Evolutionary conservation across 2,888 invertebrate genomes (phyloP), one percentile per base, ranked within the genome.

Genomic region (Tanaodytes sp.): DNA sequence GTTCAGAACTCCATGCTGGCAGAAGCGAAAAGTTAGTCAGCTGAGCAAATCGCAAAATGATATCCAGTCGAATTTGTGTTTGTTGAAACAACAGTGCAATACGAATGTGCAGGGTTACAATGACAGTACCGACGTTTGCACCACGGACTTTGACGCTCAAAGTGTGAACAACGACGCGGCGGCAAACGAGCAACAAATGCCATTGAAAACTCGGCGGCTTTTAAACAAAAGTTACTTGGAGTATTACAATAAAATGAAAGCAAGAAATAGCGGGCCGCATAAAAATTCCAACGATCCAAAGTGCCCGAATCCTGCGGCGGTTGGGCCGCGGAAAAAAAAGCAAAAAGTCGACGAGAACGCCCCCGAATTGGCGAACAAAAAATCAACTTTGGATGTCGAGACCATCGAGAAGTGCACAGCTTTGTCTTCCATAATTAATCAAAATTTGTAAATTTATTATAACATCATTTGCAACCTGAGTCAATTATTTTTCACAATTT

Each of bases 201-300:
- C 82, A 0, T 61, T 76, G 5, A 78, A 80, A 51, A 82, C 82
- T 0, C 81, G 78, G 64, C 67, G 74, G 51, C 63, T 81, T 11
- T 62, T 82, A 30, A 82, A 75, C 45, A 78, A 79, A 55, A 82
- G 76, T 72, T 82, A 83, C 57, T 79, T 78, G 76, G 76, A 82
- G 4, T 82, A 80, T 73, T 82, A 81, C 20, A 78, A 79, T 11
- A 80, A 75, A 71, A 71, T 79, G 16, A 77, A 73, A 19, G 14
- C 8, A 3, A 23, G 42, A 1, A 64, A 18, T 36, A 31, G 33
- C 1, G 8, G 19, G 8, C n/a, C 14, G 18, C 36, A 8, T 15
- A 63, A 73, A 18, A 20, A 65, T 2, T 46, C 31, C 5, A 65
- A 31, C 52, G 71, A 76, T 8, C 71, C 75, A 16, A 66, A 75